Percentiles rank a stretch among this genome's conserved stretches.
These are phyloP conservation scores for Dromius quadrimaculatus DNA, from an alignment of 2,888 invertebrate species.

Conservation along the genomic window DNA sequence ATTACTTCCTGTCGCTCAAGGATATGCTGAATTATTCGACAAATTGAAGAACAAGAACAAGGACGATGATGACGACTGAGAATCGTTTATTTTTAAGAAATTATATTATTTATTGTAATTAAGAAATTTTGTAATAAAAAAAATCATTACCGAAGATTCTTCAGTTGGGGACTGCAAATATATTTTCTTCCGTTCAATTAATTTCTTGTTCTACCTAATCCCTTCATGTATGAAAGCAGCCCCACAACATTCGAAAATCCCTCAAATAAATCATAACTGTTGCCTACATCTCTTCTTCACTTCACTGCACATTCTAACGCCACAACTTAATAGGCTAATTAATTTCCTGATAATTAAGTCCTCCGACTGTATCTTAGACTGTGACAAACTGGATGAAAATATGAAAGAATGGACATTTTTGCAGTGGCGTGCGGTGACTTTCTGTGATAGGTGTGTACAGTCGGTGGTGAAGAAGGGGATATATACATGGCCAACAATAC, in stretches of 20 bases:
- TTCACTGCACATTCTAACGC: neutral
- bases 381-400: neutral
- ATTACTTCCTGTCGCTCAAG: slow-evolving; percentile 4
- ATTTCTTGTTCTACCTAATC: no score
- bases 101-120: neutral
- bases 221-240: neutral
- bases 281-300: neutral
- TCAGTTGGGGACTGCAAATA: no score
- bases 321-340: neutral
- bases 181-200: no score
- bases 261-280: slow-evolving; percentile 10
- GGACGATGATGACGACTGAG: neutral
- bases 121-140: neutral
- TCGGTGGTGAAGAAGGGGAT: no score
- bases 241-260: slow-evolving; percentile 2
- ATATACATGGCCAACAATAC: no score
- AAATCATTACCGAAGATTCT: no score
- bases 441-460: no score
- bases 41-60: slow-evolving; percentile 11
- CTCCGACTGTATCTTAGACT: neutral
- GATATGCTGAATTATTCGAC: slow-evolving; percentile 8
- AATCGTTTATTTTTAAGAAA: neutral
- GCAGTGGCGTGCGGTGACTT: no score
- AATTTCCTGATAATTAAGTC: slow-evolving; percentile 23
- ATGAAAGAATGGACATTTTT: neutral